phyloP scores from a whole-genome alignment of 2,113 vertebrate genomes.

The Piaya cayana region DNA sequence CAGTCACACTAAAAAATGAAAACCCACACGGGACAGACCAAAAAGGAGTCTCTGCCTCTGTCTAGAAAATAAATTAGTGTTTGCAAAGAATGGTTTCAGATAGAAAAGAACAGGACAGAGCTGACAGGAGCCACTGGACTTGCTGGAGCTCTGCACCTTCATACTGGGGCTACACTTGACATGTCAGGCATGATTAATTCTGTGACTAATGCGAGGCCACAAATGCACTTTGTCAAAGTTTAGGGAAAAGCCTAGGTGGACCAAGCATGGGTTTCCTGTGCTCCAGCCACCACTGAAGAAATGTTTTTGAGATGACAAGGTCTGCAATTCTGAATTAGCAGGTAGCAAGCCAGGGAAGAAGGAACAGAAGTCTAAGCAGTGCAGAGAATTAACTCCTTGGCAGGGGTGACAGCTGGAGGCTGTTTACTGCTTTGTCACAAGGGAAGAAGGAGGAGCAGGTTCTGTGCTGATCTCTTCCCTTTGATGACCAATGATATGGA shows the following conservation, averaged over 20 bases:
- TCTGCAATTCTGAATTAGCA: neutral
- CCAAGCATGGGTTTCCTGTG: neutral
- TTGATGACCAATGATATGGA: no score
- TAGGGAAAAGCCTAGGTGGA: neutral
- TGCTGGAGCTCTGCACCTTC: neutral
- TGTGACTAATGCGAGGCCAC: neutral
- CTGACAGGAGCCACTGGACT: neutral
- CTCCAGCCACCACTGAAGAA: neutral
- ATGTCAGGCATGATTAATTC: neutral
- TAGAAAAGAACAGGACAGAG: neutral
- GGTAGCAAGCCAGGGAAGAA: neutral
- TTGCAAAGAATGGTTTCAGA: neutral
- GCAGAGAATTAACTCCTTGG: neutral
- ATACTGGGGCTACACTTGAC: neutral
- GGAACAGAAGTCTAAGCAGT: neutral
- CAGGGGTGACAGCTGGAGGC: neutral
- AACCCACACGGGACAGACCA: neutral
- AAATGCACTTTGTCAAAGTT: neutral
- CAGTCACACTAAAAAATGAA: neutral
- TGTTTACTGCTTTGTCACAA: neutral
- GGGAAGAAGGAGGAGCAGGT: no score
- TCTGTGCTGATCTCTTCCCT: no score
- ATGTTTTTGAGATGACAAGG: rapidly evolving
- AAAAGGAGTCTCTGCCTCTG: neutral
- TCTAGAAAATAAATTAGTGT: neutral